Conservation (phyloP, 2,888 invertebrate genomes). For the Charanyca ferruginea region DNA sequence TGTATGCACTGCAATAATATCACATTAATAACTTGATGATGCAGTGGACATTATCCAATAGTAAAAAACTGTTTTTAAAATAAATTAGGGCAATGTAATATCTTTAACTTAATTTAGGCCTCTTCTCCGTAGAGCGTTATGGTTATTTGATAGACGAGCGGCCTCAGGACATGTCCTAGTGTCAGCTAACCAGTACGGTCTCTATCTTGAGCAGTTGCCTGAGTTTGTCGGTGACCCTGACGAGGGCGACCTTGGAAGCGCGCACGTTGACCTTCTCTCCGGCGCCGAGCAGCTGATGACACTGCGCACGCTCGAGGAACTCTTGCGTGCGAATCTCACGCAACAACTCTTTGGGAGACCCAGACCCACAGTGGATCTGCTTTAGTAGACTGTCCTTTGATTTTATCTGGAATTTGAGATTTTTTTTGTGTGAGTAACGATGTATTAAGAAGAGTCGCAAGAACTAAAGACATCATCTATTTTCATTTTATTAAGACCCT, state of each 20-base stretch:
- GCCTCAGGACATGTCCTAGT: constrained; percentile 65
- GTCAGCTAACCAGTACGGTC: constrained; percentile 93
- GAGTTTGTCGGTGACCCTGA: constrained; percentile 96
- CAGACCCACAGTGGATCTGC: constrained; percentile 93
- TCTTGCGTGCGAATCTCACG: constrained; percentile 95
- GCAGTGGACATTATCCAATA: constrained; percentile 7
- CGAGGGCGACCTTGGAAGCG: constrained; percentile 95
- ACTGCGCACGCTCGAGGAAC: constrained; percentile 95
- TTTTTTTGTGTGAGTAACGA: neutral
- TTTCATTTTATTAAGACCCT: neutral
- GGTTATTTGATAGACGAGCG: constrained; percentile 39
- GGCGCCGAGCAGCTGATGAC: constrained; percentile 94
- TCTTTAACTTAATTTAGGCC: constrained; percentile 29
- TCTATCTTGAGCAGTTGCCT: constrained; percentile 95
- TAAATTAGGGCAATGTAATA: constrained; percentile 19
- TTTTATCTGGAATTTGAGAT: constrained; percentile 92
- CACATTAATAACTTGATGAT: constrained; percentile 35
- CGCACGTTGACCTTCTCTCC: constrained; percentile 95
- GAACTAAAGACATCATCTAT: neutral
- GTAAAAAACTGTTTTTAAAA: constrained; percentile 19
- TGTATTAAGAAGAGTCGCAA: neutral
- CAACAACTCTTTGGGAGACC: constrained; percentile 88
- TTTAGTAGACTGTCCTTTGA: constrained; percentile 95
- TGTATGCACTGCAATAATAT: constrained; percentile 17
- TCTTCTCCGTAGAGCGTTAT: constrained; percentile 21